These are phyloP conservation scores for Fregata magnificens DNA, from an alignment of 2,113 vertebrate species.

Conservation along the genomic window DNA sequence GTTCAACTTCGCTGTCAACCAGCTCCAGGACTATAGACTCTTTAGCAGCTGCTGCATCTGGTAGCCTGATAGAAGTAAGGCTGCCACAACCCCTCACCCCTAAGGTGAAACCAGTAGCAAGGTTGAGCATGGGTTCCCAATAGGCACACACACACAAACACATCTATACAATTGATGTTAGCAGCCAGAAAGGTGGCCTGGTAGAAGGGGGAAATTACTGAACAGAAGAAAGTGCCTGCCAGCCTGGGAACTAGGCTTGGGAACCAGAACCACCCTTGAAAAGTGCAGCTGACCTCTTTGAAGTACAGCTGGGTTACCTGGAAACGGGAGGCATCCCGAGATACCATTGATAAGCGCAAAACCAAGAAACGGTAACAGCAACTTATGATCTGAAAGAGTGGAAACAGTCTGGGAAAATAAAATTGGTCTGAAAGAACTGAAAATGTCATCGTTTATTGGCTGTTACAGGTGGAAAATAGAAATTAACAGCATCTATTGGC, in stretches of 20 bases:
- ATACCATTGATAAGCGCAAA: background rate
- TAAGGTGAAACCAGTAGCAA: background rate
- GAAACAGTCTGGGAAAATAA: background rate
- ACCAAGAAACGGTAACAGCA: background rate
- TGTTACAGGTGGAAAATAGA: background rate
- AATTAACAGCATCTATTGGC: background rate
- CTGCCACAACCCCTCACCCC: background rate
- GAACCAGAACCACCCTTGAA: background rate
- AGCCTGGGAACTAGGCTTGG: background rate
- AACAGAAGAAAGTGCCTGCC: background rate
- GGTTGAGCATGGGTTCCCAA: background rate
- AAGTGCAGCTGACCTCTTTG: background rate
- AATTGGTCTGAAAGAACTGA: background rate
- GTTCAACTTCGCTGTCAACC: background rate
- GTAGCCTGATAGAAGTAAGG: no score
- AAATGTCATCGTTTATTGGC: background rate
- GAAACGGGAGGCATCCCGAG: accelerated
- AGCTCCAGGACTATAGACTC: background rate
- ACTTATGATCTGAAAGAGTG: background rate
- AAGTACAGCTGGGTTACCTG: no score
- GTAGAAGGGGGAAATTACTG: no score
- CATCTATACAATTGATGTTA: background rate
- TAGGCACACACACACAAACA: background rate
- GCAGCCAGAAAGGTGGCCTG: background rate
- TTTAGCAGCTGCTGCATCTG: background rate